Evolutionary conservation across 2,888 invertebrate species (phyloP).

Genomic region (Platycheirus rosarum): DNA sequence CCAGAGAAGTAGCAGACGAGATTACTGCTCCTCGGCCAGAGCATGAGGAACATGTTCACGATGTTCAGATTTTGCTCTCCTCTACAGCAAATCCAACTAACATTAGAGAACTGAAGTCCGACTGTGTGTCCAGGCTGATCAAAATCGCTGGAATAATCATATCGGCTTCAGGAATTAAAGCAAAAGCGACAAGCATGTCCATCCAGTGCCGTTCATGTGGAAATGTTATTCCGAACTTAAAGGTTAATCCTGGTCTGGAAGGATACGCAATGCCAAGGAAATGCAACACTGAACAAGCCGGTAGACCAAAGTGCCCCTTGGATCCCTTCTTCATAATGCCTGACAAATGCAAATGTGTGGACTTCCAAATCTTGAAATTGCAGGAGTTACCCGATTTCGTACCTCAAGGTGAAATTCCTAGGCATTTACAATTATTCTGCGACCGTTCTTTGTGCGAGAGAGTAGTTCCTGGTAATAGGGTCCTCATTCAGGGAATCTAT

Average conservation of each 20-base stretch:
- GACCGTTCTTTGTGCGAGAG: constrained; percentile 96
- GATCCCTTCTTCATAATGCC: constrained; percentile 99
- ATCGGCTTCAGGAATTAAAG: constrained; percentile 95
- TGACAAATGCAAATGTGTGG: constrained; percentile 98
- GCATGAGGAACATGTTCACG: constrained; percentile 94
- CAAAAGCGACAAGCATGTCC: constrained; percentile 97
- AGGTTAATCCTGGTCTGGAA: constrained; percentile 97
- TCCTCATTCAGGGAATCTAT: constrained; percentile 96
- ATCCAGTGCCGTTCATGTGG: constrained; percentile 98
- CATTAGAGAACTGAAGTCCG: constrained; percentile 94
- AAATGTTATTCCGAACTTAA: constrained; percentile 93
- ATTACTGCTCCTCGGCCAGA: constrained; percentile 95
- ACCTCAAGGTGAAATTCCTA: constrained; percentile 97
- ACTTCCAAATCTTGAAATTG: constrained; percentile 98
- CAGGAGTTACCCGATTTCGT: constrained; percentile 97
- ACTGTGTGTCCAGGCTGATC: constrained; percentile 95
- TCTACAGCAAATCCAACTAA: constrained; percentile 92
- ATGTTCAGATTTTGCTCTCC: constrained; percentile 94
- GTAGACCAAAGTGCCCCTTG: constrained; percentile 95
- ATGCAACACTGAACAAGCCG: constrained; percentile 97
- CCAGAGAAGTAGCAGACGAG: constrained; percentile 98
- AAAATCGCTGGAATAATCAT: constrained; percentile 98
- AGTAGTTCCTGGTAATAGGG: constrained; percentile 97
- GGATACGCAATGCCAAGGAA: constrained; percentile 97
- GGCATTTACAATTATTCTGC: constrained; percentile 96